Evolutionary conservation across 2,888 invertebrate genomes (phyloP).

Genomic region (Drosophila hamatofila): DNA sequence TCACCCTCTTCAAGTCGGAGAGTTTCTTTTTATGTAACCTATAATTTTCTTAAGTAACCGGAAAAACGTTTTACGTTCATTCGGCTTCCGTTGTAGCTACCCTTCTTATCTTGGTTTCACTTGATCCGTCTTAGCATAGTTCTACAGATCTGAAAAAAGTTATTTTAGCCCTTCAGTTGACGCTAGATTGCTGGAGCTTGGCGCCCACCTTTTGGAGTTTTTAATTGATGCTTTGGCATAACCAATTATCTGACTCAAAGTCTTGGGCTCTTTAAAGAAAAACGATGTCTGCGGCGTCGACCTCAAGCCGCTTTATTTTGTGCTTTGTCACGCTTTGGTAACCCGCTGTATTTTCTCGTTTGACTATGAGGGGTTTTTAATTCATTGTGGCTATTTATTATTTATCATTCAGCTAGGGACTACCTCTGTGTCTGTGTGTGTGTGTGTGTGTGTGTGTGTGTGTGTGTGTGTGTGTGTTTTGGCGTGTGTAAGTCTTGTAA

Average conservation of each 20-base stretch:
- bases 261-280: not conserved
- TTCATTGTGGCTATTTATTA: constrained; percentile 68
- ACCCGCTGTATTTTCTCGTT: constrained; percentile 56
- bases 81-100: constrained; percentile 47
- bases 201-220: constrained; percentile 59
- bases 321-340: constrained; percentile 69
- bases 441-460: constrained; percentile 18
- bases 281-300: constrained; percentile 27
- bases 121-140: constrained; percentile 4
- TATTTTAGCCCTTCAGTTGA: not conserved
- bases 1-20: not conserved
- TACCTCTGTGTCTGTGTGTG: constrained; percentile 8
- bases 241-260: constrained; percentile 65
- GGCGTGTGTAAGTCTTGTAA: constrained; percentile 79
- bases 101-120: constrained; percentile 12
- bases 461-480: constrained; percentile 24
- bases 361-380: constrained; percentile 17
- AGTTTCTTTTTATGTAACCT: constrained; percentile 57
- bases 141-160: constrained; percentile 11
- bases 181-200: constrained; percentile 8
- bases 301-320: constrained; percentile 36
- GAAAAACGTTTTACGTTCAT: constrained; percentile 66
- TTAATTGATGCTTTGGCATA: constrained; percentile 73
- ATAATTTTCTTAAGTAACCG: constrained; percentile 73
- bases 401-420: constrained; percentile 55